Evolutionary conservation across 1,140 invertebrate species (phyloP), one percentile per base, ranked within the genome.

Genomic region (Sycobia sp.): DNA sequence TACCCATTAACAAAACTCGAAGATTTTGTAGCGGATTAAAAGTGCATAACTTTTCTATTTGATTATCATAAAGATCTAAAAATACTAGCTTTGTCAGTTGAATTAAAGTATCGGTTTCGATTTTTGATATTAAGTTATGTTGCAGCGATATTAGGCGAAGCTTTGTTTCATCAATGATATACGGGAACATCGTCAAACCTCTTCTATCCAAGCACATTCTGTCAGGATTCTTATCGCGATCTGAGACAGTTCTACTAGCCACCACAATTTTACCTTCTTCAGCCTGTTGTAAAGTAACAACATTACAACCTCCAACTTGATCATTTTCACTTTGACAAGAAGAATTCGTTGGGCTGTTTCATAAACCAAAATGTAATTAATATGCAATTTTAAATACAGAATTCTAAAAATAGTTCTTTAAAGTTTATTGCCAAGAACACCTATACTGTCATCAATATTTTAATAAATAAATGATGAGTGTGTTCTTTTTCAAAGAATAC

Each of bases 31-130:
- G 83, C 46, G 85, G 82, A 65, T 90, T 87, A 32, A 96, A 81
- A 61, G 86, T 90, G 41, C 86, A 86, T 49, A 97, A 90, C 72
- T 88, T 88, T 61, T 95, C 93, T 38, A 97, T 88, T 77, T 95
- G 92, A 82, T 97, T 97, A 78, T 96, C 92, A 79, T 96, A 97
- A 4, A 97, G 82, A 78, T 97, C 95, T 44, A 97, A 86, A 74
- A 96, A 96, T 25, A 97, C 93, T 41, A 96, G 79, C 76, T 91
- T 87, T 29, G 87, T 87, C 56, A 94, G 85, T 61, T 86, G 85
- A 44, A 80, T 76, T 69, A 83, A 73, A 66, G 82, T 73, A 20
- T 88, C 77, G 51, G 84, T 85, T 64, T 90, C 87, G 53, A 96
- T 88, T 66, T 86, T 88, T 56, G 87, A 90, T 56, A 97, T 89